Evolutionary conservation across 2,797 vertebrate genomes (phyloP).

Genomic region (Oreochromis grahami): DNA sequence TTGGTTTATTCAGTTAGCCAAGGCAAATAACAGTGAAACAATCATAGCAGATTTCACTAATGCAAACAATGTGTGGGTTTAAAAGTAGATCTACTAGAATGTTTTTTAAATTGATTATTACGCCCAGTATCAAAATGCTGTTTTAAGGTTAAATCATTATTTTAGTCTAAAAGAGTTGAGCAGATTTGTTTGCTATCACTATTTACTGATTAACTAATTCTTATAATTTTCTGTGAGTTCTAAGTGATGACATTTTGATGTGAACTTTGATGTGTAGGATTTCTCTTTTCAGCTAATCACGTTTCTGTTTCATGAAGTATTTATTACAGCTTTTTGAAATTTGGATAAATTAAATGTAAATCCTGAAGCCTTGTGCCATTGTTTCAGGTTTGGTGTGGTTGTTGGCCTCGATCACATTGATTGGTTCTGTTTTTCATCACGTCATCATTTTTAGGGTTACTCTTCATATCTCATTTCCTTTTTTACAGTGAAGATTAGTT

Average conservation of each 20-base stretch:
- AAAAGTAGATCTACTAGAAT: not conserved
- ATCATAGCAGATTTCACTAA: not conserved
- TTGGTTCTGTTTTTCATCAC: not conserved
- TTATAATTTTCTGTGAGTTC: not conserved
- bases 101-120: rapidly evolving
- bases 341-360: not conserved
- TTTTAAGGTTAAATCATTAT: not conserved
- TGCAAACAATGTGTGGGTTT: not conserved
- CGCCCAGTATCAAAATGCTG: not conserved
- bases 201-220: not conserved
- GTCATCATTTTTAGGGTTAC: not conserved
- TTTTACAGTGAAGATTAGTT: not conserved
- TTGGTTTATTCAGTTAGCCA: not conserved
- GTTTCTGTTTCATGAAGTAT: not conserved
- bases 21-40: not conserved
- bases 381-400: not conserved
- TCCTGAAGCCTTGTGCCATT: not conserved
- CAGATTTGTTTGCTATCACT: not conserved
- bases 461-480: not conserved
- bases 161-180: not conserved
- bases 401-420: not conserved
- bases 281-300: not conserved
- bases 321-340: not conserved
- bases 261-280: not conserved
- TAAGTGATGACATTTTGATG: not conserved